A percentile compares a stretch with the other conserved stretches of the same genome.
phyloP scores from a whole-genome alignment of 1,140 invertebrate genomes.

The Myzus persicae region DNA sequence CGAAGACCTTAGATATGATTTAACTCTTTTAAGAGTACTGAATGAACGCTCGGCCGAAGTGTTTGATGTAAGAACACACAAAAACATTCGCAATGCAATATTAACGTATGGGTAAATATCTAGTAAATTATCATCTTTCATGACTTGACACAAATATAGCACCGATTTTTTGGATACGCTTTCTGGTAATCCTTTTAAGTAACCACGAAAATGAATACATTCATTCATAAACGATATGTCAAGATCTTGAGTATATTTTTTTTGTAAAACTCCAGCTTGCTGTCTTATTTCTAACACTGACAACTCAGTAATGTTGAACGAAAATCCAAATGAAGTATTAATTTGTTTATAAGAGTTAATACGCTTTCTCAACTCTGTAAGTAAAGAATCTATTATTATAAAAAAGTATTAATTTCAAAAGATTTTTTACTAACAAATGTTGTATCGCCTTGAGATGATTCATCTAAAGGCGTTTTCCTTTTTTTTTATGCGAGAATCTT shows the following conservation, averaged over 20 bases:
- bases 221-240: conserved; percentile 1
- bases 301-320: conserved; percentile 18
- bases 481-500: conserved; percentile 9
- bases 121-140: conserved; percentile 10
- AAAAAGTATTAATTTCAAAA: conserved; percentile 10
- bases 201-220: too few relatives aligned
- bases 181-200: conserved; percentile 8
- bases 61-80: conserved; percentile 29
- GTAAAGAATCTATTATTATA: conserved; percentile 35
- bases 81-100: conserved; percentile 41
- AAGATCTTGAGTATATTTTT: conserved; percentile 28
- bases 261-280: conserved; percentile 1
- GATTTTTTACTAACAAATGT: background rate
- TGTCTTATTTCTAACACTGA: background rate
- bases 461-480: conserved; percentile 10
- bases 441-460: background rate
- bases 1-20: background rate
- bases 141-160: background rate
- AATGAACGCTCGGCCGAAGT: conserved; percentile 25
- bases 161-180: background rate
- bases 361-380: background rate
- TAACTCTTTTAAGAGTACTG: conserved; percentile 20
- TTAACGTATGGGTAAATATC: conserved; percentile 24
- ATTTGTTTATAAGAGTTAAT: conserved; percentile 7
- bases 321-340: conserved; percentile 35